Evolutionary conservation across 2,888 invertebrate species (phyloP), one percentile per base, ranked within the genome.

Genomic region (Amblyteles armatorius): DNA sequence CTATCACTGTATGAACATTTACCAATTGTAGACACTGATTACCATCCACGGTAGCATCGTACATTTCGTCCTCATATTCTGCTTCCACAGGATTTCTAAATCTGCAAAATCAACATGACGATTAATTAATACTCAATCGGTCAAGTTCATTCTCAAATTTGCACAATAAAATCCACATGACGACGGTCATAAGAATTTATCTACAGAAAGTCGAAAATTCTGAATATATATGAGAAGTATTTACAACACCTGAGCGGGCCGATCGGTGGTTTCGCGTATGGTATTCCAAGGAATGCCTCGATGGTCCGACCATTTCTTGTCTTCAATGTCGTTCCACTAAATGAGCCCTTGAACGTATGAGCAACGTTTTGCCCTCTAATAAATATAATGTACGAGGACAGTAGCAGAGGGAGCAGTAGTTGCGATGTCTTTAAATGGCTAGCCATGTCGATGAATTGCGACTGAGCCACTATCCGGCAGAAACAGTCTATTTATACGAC

Each of bases 71-170:
- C 87, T 86, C 86, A 1, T 76, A n/a, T 13, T 74, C 40, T 22
- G 63, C 79, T 50, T 86, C 81, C n/a, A 68, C 48, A 13, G 89
- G 87, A 71, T n/a, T 77, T n/a, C 11, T 52, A 60, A 89, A 89
- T 80, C 89, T 88, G 74, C 33, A 48, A 19, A 7, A 52, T 9
- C 6, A 29, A 22, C 11, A 9, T 40, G 11, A 40, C 40, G 7
- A 55, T 19, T 3, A 33, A 55, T 52, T 55, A 36, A 7, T 26
- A 7, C 1, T 63, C 6, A 6, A 40, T 40, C 22, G 57, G 1
- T 0, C 22, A 73, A 73, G 22, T 40, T 13, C 5, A 36, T 22
- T 57, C 11, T 26, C 57, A 22, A 57, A 26, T 11, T 13, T 55
- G 9, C 9, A 13, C 9, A 57, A 11, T 13, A 22, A 4, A 57